Evolutionary conservation across 2,888 invertebrate genomes (phyloP), one percentile per base, ranked within the genome.

Genomic region (Caradrina kadenii): DNA sequence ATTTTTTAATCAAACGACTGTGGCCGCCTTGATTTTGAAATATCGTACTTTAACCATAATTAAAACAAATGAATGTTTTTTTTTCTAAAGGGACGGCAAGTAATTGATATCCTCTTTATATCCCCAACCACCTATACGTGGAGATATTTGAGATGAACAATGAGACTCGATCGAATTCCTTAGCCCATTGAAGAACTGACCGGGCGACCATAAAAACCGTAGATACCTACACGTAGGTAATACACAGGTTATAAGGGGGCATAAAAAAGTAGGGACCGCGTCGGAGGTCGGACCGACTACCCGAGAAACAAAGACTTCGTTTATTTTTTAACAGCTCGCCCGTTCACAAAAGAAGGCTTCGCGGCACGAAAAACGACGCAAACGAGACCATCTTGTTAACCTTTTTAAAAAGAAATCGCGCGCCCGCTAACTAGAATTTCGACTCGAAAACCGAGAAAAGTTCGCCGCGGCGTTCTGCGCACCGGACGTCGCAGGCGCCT

Each of bases 271-370:
- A 92, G 93, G 93, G 94, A 92, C 94, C 94, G 94, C 95, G 93
- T 92, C 94, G 95, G 95, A 95, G 95, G 95, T 95, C 96, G 95
- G 93, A 86, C 90, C 91, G 95, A 94, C 95, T 95, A 94, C 94
- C 94, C 94, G 94, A 96, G 95, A 95, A 96, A 95, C 96, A 96
- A 96, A 95, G 95, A 93, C 89, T 93, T 95, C 94, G 93, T 95
- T 96, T 96, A 96, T 96, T 96, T 96, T 96, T 96, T 96, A 96
- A 96, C 96, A 96, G 96, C 96, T 95, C 93, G 93, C 93, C 90
- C 93, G 94, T 94, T 93, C 93, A 95, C 94, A 95, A 95, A 94
- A 94, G 94, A 93, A 93, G 92, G 92, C 93, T 90, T 91, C 93
- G 92, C 93, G 92, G 92, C 93, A 93, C 92, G 93, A 95, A 95